Evolutionary conservation across 2,888 invertebrate species (phyloP).

Genomic region (Cephus pulcher): DNA sequence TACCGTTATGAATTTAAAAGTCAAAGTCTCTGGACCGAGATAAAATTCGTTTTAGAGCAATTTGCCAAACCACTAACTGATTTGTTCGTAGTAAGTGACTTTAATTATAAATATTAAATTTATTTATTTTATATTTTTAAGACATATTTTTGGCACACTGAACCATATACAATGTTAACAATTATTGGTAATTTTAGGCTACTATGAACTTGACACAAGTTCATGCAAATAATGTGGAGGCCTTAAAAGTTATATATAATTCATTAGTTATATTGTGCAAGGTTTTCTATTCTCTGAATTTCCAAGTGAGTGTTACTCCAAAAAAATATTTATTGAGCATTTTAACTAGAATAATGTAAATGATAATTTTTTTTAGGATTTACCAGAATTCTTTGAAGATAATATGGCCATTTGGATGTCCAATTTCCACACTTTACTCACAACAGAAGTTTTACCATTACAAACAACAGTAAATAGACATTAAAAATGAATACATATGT

Average conservation of each 20-base stretch:
- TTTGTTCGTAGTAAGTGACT: conserved; percentile 80
- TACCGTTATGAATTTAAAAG: conserved; percentile 97
- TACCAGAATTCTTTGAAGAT: conserved; percentile 99
- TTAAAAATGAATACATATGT: conserved; percentile 10
- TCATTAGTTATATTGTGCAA: conserved; percentile 91
- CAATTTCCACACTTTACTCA: conserved; percentile 85
- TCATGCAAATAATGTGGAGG: conserved; percentile 83
- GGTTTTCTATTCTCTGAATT: conserved; percentile 97
- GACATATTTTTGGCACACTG: neutral
- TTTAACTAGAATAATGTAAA: neutral
- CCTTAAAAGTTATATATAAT: conserved; percentile 87
- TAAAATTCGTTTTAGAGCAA: conserved; percentile 93
- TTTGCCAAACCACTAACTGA: conserved; percentile 95
- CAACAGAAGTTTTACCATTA: conserved; percentile 80
- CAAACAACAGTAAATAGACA: conserved; percentile 71
- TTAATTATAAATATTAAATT: conserved; percentile 24
- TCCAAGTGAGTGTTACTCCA: conserved; percentile 73
- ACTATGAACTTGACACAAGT: conserved; percentile 85
- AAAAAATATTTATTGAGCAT: neutral
- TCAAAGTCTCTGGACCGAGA: conserved; percentile 94
- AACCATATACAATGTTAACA: neutral
- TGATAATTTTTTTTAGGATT: conserved; percentile 71
- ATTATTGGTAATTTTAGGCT: conserved; percentile 70
- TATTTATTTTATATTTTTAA: conserved; percentile 21
- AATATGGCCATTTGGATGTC: conserved; percentile 97